These are phyloP conservation scores for Lepus townsendii DNA, from an alignment of 2,797 vertebrate genomes.

Conservation along the genomic window DNA sequence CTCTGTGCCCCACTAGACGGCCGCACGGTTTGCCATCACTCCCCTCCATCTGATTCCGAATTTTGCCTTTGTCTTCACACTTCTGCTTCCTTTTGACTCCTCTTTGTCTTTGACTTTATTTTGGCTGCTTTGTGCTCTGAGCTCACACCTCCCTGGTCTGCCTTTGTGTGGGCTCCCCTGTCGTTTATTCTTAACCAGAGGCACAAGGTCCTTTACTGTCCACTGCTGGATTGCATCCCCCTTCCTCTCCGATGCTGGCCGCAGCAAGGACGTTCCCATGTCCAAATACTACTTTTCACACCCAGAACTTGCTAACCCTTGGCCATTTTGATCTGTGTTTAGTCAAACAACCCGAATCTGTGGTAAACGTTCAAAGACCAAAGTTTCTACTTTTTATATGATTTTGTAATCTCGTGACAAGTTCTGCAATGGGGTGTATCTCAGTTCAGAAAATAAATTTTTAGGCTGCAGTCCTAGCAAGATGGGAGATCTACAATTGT, in stretches of 20 bases:
- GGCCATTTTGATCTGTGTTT: not conserved
- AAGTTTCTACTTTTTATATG: not conserved
- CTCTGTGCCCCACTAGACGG: not conserved
- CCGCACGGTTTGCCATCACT: not conserved
- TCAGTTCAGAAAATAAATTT: constrained; percentile 28
- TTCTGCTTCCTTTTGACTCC: not conserved
- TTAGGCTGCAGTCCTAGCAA: not conserved
- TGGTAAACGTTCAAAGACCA: constrained; percentile 20
- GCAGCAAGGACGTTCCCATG: not conserved
- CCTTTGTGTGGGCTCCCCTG: not conserved
- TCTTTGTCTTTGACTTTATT: constrained; percentile 45
- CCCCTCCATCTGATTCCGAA: not conserved
- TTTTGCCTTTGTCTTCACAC: not conserved
- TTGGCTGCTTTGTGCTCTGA: not conserved
- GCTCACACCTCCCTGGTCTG: not conserved
- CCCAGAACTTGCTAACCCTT: constrained; percentile 33
- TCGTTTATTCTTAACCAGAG: constrained; percentile 58
- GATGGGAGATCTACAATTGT: not conserved
- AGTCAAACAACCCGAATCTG: not conserved
- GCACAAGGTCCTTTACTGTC: not conserved
- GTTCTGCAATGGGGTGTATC: not conserved
- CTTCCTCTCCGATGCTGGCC: not conserved
- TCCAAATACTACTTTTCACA: not conserved
- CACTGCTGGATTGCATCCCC: not conserved
- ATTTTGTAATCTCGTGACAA: constrained; percentile 14